phyloP scores from a whole-genome alignment of 2,888 invertebrate genomes.

The Scrobipalpa atriplicella region DNA sequence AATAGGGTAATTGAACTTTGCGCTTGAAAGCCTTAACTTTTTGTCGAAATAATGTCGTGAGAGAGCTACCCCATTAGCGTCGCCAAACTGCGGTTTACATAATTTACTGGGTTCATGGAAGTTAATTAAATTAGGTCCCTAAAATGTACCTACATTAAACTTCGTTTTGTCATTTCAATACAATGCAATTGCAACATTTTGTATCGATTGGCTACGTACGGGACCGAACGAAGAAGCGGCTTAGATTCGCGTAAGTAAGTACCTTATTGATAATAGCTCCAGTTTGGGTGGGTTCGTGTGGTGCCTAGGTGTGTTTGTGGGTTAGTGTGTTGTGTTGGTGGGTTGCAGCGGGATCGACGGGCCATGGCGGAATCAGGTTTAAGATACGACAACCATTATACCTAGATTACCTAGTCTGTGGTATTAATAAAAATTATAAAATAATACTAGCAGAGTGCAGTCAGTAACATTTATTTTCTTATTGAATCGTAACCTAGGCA shows the following conservation, averaged over 20 bases:
- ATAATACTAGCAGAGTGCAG: no score
- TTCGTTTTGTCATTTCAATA: not conserved
- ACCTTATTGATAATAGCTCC: slow-evolving; percentile 19
- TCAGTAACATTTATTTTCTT: no score
- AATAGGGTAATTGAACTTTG: slow-evolving; percentile 22
- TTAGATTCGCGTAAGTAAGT: slow-evolving; percentile 19
- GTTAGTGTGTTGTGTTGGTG: no score
- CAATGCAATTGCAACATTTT: not conserved
- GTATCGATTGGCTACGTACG: slow-evolving; percentile 49
- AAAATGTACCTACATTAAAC: not conserved
- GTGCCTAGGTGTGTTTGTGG: not conserved
- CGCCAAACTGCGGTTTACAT: slow-evolving; percentile 22
- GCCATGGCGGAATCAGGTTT: no score
- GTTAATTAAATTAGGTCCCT: not conserved
- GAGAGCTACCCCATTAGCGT: slow-evolving; percentile 13
- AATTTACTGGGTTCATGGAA: slow-evolving; percentile 34
- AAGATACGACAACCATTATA: no score
- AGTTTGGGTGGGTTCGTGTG: not conserved
- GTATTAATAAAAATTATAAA: no score
- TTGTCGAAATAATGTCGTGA: slow-evolving; percentile 11
- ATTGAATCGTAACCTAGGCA: no score
- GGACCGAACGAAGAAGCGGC: slow-evolving; percentile 46
- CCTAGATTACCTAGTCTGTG: no score
- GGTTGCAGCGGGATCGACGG: not conserved
- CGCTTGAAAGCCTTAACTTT: slow-evolving; percentile 4